phyloP scores from a whole-genome alignment of 2,888 invertebrate species.

The Cerceris ruficornis region DNA sequence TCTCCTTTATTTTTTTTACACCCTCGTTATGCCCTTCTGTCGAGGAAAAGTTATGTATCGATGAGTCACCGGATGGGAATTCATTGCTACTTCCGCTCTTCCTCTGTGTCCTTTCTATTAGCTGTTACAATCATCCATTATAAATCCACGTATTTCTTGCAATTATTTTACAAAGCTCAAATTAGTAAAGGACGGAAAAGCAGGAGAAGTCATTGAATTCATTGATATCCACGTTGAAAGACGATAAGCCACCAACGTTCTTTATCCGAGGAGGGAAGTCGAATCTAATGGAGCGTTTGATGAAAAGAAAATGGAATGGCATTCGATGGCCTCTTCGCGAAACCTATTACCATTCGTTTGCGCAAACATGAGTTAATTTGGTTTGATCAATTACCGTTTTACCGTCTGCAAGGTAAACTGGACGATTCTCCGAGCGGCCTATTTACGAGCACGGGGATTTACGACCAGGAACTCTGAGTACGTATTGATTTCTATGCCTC shows the following conservation, averaged over 20 bases:
- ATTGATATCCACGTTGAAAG: too few relatives aligned
- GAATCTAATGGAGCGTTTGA: not conserved
- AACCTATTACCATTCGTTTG: not conserved
- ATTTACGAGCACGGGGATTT: conserved; percentile 9
- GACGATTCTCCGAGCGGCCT: not conserved
- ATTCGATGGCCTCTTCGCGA: not conserved
- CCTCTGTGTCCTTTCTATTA: too few relatives aligned
- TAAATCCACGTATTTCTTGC: too few relatives aligned
- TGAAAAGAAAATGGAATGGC: not conserved
- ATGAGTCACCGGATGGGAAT: too few relatives aligned
- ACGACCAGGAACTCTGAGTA: conserved; percentile 53
- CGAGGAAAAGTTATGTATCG: not conserved
- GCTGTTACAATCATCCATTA: too few relatives aligned
- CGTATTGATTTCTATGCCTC: conserved; percentile 61
- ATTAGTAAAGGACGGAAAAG: too few relatives aligned
- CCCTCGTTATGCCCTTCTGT: not conserved
- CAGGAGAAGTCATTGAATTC: too few relatives aligned
- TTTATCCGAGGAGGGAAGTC: not conserved
- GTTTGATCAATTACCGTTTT: not conserved
- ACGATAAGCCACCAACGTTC: too few relatives aligned
- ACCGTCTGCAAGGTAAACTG: not conserved
- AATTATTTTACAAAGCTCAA: too few relatives aligned
- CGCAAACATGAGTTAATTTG: not conserved
- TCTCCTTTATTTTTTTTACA: conserved; percentile 1
- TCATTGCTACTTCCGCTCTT: too few relatives aligned